These are phyloP conservation scores for Sesamia nonagrioides DNA, from an alignment of 1,140 invertebrate genomes.

Conservation along the genomic window DNA sequence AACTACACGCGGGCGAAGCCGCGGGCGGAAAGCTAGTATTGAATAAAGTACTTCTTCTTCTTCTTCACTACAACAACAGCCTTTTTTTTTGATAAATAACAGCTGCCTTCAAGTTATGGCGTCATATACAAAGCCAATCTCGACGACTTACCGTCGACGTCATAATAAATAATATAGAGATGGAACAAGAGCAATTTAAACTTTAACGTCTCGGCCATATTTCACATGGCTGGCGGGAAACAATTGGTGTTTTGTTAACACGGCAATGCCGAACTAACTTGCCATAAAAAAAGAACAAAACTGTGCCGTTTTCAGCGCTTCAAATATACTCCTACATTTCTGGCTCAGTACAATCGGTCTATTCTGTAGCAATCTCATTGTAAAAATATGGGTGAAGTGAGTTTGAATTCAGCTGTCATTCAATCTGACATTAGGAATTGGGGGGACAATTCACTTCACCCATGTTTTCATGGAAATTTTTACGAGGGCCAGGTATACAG, in stretches of 20 bases:
- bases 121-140: slow-evolving; percentile 14
- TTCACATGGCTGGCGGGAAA: slow-evolving; percentile 21
- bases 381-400: too few species aligned
- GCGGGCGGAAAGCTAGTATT: too few species aligned
- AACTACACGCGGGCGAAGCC: too few species aligned
- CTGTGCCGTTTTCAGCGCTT: not conserved
- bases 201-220: slow-evolving; percentile 26
- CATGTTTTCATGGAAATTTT: too few species aligned
- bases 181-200: slow-evolving; percentile 41
- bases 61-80: not conserved
- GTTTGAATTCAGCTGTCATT: too few species aligned
- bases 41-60: too few species aligned
- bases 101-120: slow-evolving; percentile 9
- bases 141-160: not conserved
- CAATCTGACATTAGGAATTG: too few species aligned
- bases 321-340: slow-evolving; percentile 8
- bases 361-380: too few species aligned
- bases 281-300: slow-evolving; percentile 54
- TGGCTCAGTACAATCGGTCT: slow-evolving; percentile 8
- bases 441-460: too few species aligned
- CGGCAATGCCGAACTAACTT: slow-evolving; percentile 55
- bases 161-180: slow-evolving; percentile 16
- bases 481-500: too few species aligned
- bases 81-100: not conserved
- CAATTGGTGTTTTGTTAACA: slow-evolving; percentile 53